Evolutionary conservation across 23 tunicate species (phyloP), one percentile per base, ranked within the genome.

Genomic region (Botrylloides violaceus): DNA sequence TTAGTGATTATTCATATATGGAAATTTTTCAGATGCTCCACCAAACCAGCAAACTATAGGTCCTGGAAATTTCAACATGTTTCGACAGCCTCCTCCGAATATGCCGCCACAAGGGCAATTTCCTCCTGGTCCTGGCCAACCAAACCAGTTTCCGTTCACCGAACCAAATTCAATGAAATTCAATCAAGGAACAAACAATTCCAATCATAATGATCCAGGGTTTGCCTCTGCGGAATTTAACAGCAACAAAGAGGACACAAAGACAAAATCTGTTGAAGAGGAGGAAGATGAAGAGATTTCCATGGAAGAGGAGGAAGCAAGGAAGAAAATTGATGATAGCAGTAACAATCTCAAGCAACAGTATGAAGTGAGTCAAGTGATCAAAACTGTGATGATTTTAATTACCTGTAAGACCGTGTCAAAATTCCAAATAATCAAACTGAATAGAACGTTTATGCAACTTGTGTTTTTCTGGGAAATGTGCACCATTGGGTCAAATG

Each of bases 261-360:
- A 49, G 58, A 23, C 33, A 1, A 71, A 19, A 76, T 49, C 4
- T 19, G 18, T 1, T 12, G 29, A 20, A 55, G 4, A 71, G 23
- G 36, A 80, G 70, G 65, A 61, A 32, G 65, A 76, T 56, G 66
- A 62, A 0, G 97, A 78, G 25, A 43, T 73, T 7, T 74, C 73
- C 59, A 72, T 66, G 32, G 85, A 90, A 75, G 97, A 82, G 36
- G 38, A 65, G 18, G 79, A 79, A 5, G 79, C 80, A 32, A 39
- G 83, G 28, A 70, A 63, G 35, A 76, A 90, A 66, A 79, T 90
- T 22, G 64, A 71, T 57, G 85, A 90, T 33, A 90, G 97, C 65
- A 87, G 81, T 29, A 85, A 61, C 18, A 90, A 90, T 49, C 48
- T 90, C 19, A 37, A 73, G 24, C 85, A 85, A 53, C 97, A 90